Base-by-base conservation (phyloP, 2,797 vertebrate genomes). In the Gila robusta region DNA sequence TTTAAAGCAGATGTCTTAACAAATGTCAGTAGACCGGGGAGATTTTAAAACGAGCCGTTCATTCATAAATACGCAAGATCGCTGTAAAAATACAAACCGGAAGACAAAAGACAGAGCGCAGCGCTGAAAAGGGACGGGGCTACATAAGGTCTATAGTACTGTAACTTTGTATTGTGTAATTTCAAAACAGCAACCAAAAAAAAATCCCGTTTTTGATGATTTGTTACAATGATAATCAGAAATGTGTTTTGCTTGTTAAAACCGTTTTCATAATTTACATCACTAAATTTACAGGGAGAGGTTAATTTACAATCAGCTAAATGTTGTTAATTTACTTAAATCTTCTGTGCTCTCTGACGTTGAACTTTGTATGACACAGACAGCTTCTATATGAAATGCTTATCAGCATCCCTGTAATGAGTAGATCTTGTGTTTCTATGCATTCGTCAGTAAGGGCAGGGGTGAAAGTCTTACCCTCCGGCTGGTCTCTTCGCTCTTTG, bases 361-460 rank as follows among this genome's bases (percentile, higher is more conserved):
- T 72, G 52, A 82, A 71, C 62, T n/a, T 41, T 69, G 59, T 16
- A n/a, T 56, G 67, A 49, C 52, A 54, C 14, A 0, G 6, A 23
- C 35, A 17, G 19, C 26, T 74, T 37, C 64, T 41, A 6, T 70
- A 47, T 16, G 35, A 28, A 32, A 32, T 74, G 44, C 19, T 54
- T 54, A 56, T 81, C 78, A 84, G 62, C 86, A 80, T 26, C n/a
- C 28, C 37, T 71, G 52, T 81, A 74, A 84, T 59, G 62, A 66
- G 70, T 28, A 44, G 64, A 64, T 79, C 6, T 37, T 39, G 52
- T 35, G 6, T 86, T 80, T 84, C 47, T 66, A 1, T 41, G 19
- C 6, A 35, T 35, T 41, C 23, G 19, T 80, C 59, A 35, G 81
- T 67, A 62, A 73, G 73, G n/a, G 49, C 39, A 66, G 17, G 12